phyloP scores from a whole-genome alignment of 2,113 vertebrate species.

The Lamprotornis superbus region DNA sequence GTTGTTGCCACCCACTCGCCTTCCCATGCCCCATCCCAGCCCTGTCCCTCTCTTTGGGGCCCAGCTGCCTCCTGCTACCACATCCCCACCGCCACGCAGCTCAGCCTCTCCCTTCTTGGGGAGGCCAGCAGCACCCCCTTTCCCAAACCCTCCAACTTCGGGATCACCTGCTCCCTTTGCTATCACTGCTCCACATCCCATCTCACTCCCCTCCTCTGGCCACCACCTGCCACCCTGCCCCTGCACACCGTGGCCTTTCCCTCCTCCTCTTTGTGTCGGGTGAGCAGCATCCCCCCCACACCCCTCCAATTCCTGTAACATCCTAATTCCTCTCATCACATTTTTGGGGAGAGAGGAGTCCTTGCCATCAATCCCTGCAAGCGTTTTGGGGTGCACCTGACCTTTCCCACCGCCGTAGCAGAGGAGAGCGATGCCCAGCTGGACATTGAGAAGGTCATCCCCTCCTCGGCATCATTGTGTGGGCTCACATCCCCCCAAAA shows the following conservation, averaged over 20 bases:
- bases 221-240: background rate
- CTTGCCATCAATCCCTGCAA: background rate
- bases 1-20: background rate
- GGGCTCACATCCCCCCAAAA: background rate
- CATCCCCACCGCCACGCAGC: background rate
- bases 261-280: background rate
- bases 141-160: background rate
- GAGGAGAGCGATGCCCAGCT: background rate
- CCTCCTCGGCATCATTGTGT: background rate
- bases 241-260: background rate
- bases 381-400: background rate
- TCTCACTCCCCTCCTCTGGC: fast-evolving
- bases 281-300: background rate
- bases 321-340: background rate
- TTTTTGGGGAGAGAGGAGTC: background rate
- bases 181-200: fast-evolving
- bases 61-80: too few relatives aligned
- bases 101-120: background rate
- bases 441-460: background rate
- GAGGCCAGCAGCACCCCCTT: background rate
- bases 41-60: background rate
- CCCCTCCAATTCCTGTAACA: background rate
- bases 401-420: fast-evolving
- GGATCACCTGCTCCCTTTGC: background rate
- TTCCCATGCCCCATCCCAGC: background rate